Evolutionary conservation across 1,140 invertebrate genomes (phyloP), one percentile per base, ranked within the genome.

Genomic region (Ceratina japonica): DNA sequence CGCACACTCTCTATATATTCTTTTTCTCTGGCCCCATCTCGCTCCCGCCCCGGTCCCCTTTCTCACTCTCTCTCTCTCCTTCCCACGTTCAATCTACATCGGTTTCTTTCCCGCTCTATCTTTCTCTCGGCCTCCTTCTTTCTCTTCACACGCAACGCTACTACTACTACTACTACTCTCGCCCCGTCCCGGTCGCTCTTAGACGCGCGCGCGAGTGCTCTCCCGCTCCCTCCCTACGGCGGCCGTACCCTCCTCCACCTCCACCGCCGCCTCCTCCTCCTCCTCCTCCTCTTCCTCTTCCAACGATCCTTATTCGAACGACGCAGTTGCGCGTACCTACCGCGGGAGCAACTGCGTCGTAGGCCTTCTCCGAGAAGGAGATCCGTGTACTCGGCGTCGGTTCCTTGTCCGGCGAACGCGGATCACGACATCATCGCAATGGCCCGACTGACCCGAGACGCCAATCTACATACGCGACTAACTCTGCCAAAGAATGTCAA

Each of bases 241-340:
- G 27, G 4, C 27, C 27, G 27, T 31, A 31, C 27, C 18, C 58
- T 63, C 59, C n/a, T 56, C 16, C 13, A 16, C 13, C 15, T 58
- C 54, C 59, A 51, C 71, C 44, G 66, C 22, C 61, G 31, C 59
- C 52, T 69, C 27, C 24, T n/a, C 56, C 65, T 49, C 18, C 31
- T 44, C 75, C 31, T 27, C 24, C 62, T 69, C 27, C 24, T n/a
- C 56, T 61, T 49, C 18, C 31, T 44, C 75, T 49, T 27, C 24
- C 62, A 59, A 75, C 78, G 54, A 85, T 87, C 86, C 80, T 87
- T 83, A 85, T 87, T 82, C 78, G 80, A 86, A 87, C 85, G 85
- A 87, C 86, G 86, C 83, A 87, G 86, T 87, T 87, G 83, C 85
- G 86, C 80, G 77, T 81, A 86, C 80, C 74, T 86, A 82, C 83